Evolutionary conservation across 2,888 invertebrate species (phyloP).

Genomic region (Coronaproctus castanopsis): DNA sequence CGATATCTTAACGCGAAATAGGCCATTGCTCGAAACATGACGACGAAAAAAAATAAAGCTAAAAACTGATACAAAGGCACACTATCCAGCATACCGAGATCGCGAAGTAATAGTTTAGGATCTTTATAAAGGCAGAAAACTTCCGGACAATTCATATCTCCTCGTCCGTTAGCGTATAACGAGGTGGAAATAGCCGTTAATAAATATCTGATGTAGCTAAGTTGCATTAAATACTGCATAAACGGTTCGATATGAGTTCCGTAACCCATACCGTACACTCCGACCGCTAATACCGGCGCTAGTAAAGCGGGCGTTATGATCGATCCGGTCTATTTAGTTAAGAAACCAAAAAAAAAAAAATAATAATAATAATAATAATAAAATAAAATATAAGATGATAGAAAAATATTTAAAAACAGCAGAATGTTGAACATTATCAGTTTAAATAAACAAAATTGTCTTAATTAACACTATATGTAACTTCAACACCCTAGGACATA

Average conservation of each 20-base stretch:
- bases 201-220: constrained; percentile 45
- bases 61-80: constrained; percentile 35
- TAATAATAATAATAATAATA: neutral
- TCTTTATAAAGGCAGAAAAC: constrained; percentile 35
- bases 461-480: too few species aligned
- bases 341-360: too few species aligned
- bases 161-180: constrained; percentile 39
- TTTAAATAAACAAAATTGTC: too few species aligned
- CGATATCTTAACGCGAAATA: constrained; percentile 37
- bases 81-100: constrained; percentile 38
- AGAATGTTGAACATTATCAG: neutral
- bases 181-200: constrained; percentile 37
- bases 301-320: constrained; percentile 36
- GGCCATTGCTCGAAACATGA: constrained; percentile 33
- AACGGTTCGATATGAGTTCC: constrained; percentile 32
- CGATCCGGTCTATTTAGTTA: constrained; percentile 36
- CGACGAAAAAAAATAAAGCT: constrained; percentile 35
- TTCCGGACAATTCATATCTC: constrained; percentile 37
- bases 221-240: constrained; percentile 35
- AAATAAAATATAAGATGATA: too few species aligned
- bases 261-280: constrained; percentile 43
- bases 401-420: neutral
- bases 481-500: too few species aligned
- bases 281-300: constrained; percentile 35
- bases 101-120: constrained; percentile 38